These are phyloP conservation scores for Lytechinus variegatus DNA, from an alignment of 35 echinoderm and acorn worm species.

Conservation along the genomic window DNA sequence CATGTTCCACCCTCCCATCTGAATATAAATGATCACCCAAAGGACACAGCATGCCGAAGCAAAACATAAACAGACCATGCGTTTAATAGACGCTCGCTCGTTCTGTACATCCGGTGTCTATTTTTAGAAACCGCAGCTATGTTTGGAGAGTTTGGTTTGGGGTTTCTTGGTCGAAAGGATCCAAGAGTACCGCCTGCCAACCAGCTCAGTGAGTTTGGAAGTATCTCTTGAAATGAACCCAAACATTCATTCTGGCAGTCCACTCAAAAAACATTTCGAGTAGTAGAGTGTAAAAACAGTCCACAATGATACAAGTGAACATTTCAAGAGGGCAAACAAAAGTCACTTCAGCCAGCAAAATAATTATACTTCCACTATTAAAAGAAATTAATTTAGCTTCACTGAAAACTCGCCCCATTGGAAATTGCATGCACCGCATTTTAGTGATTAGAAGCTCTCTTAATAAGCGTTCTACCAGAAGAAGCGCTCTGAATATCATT, in stretches of 20 bases:
- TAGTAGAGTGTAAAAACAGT: neutral
- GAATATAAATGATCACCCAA: neutral
- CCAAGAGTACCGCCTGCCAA: neutral
- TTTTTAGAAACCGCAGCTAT: slow-evolving; percentile 12
- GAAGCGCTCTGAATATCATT: no score
- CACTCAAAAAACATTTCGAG: neutral
- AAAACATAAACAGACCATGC: neutral
- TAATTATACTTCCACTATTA: no score
- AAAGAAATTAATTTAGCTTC: no score
- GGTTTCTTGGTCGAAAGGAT: neutral
- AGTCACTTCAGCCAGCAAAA: neutral
- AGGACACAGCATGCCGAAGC: neutral
- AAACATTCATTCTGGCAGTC: slow-evolving; percentile 8
- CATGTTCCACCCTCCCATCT: neutral
- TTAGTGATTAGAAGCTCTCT: no score
- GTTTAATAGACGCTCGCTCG: neutral
- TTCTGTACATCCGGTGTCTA: neutral
- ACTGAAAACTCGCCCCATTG: no score
- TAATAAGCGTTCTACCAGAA: no score
- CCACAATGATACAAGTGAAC: neutral
- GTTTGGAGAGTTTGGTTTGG: neutral
- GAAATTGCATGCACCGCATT: no score
- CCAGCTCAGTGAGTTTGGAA: neutral
- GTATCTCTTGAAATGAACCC: neutral
- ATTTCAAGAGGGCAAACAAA: neutral